A percentile compares a stretch with the other conserved stretches of the same genome.
phyloP scores from a whole-genome alignment of 2,113 vertebrate species.

The Pterocles gutturalis region DNA sequence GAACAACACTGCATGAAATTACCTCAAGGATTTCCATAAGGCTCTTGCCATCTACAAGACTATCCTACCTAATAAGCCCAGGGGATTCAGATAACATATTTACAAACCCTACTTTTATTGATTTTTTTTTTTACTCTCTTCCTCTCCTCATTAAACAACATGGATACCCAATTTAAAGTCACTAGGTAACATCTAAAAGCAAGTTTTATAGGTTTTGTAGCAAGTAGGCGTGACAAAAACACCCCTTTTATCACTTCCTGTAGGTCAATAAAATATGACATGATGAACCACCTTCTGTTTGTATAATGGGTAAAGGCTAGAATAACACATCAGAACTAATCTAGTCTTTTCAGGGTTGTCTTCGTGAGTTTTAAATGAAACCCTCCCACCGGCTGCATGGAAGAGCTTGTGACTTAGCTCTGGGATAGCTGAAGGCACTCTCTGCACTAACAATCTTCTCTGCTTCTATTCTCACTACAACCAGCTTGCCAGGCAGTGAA shows the following conservation, averaged over 20 bases:
- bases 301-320: slow-evolving; percentile 14
- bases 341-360: slow-evolving; percentile 12
- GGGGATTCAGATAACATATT: slow-evolving; percentile 28
- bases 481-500: not conserved
- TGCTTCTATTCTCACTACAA: not conserved
- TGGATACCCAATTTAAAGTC: slow-evolving; percentile 32
- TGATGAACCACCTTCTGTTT: slow-evolving; percentile 54
- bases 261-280: slow-evolving; percentile 61
- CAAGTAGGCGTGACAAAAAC: slow-evolving; percentile 59
- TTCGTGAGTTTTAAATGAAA: slow-evolving; percentile 17
- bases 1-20: slow-evolving; percentile 49
- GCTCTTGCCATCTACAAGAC: not conserved
- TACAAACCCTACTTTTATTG: slow-evolving; percentile 19
- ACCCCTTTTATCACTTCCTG: slow-evolving; percentile 44
- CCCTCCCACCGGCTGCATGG: not conserved
- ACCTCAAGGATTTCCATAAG: slow-evolving; percentile 51
- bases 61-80: slow-evolving; percentile 27
- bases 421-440: not conserved
- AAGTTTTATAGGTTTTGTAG: slow-evolving; percentile 39
- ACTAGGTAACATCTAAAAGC: slow-evolving; percentile 28
- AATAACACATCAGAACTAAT: slow-evolving; percentile 58
- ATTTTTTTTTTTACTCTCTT: not conserved
- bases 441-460: not conserved
- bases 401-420: slow-evolving; percentile 2
- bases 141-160: slow-evolving; percentile 50